Evolutionary conservation across 2,888 invertebrate genomes (phyloP).

Genomic region (Oscheius myriophilus): DNA sequence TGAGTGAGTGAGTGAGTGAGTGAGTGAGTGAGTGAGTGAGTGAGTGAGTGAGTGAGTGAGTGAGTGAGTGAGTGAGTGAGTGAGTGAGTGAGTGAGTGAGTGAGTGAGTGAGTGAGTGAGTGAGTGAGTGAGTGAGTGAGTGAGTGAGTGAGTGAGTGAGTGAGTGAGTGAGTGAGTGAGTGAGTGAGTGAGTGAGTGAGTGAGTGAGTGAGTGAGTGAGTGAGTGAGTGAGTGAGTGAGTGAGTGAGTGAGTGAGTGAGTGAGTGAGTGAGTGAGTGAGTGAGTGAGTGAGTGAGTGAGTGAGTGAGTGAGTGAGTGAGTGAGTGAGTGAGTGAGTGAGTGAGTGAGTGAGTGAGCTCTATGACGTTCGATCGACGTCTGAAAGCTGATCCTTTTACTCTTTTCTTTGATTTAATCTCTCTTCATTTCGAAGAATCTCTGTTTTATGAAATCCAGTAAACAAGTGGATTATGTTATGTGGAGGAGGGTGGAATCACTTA

Average conservation of each 20-base stretch:
- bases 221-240: slow-evolving; percentile 6
- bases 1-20: not conserved
- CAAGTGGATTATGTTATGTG: too few species aligned
- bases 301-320: slow-evolving; percentile 22
- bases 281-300: not conserved
- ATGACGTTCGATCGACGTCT: too few species aligned
- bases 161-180: slow-evolving; percentile 22
- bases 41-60: slow-evolving; percentile 22
- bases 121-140: slow-evolving; percentile 19
- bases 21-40: slow-evolving; percentile 22
- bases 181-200: slow-evolving; percentile 22
- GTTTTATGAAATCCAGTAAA: too few species aligned
- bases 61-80: slow-evolving; percentile 3
- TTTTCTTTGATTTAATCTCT: too few species aligned
- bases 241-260: slow-evolving; percentile 22
- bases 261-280: slow-evolving; percentile 19
- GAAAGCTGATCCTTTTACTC: too few species aligned
- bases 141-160: not conserved
- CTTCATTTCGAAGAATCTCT: too few species aligned
- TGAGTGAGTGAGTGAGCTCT: too few species aligned
- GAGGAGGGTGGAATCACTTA: too few species aligned
- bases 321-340: too few species aligned
- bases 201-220: slow-evolving; percentile 3
- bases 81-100: slow-evolving; percentile 6
- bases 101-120: slow-evolving; percentile 22